Evolutionary conservation across 2,113 vertebrate species (phyloP).

Genomic region (Podilymbus podiceps): DNA sequence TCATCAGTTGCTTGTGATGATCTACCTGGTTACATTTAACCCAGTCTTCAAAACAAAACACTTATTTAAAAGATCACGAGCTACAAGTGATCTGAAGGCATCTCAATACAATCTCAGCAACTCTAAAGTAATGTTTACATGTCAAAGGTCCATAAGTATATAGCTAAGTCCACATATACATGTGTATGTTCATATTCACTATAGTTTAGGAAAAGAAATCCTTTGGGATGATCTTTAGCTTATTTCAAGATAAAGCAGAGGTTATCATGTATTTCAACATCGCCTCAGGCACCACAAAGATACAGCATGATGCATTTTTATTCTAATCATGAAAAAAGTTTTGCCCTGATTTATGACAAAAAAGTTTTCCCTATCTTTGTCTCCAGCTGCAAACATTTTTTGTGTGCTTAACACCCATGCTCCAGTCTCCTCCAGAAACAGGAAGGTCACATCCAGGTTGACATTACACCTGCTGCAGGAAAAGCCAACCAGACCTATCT

Average conservation of each 20-base stretch:
- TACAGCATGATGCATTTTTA: background rate
- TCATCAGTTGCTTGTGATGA: background rate
- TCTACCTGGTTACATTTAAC: background rate
- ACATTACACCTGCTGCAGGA: background rate
- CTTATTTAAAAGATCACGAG: background rate
- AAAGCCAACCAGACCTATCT: background rate
- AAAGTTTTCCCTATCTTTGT: background rate
- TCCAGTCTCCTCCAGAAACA: background rate
- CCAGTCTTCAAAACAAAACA: background rate
- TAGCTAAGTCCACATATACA: background rate
- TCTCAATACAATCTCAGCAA: background rate
- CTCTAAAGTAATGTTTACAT: background rate
- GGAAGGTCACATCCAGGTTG: background rate
- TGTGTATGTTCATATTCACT: background rate
- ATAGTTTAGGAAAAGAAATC: background rate
- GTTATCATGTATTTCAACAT: background rate
- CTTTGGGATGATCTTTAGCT: background rate
- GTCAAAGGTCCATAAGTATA: background rate
- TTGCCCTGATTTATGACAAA: background rate
- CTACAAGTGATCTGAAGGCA: background rate
- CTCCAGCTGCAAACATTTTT: background rate
- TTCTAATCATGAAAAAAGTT: background rate
- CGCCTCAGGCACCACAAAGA: background rate
- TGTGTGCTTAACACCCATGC: background rate
- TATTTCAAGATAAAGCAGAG: background rate